A percentile compares a stretch with the other conserved stretches of the same genome.
These are phyloP conservation scores for Stomatorhinus ivindoensis DNA, from an alignment of 2,113 vertebrate species.

Conservation along the genomic window DNA sequence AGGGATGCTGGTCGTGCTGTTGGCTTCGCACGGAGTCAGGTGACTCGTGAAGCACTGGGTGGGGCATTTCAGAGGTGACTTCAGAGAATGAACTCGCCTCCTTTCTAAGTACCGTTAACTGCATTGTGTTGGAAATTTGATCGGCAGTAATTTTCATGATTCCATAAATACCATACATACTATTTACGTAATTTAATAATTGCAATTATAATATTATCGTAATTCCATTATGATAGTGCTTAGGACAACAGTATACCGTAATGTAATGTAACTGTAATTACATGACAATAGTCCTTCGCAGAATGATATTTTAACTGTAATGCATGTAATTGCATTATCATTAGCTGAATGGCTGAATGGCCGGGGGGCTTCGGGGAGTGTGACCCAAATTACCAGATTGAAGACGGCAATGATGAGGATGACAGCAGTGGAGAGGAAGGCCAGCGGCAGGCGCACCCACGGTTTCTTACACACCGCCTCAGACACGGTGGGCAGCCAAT, in stretches of 20 bases:
- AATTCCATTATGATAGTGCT: neutral
- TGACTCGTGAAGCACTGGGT: constrained; percentile 41
- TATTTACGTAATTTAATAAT: neutral
- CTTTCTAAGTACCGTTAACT: neutral
- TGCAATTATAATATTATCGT: neutral
- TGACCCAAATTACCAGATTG: constrained; percentile 66
- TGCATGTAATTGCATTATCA: neutral
- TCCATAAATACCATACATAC: neutral
- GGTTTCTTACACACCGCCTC: constrained; percentile 76
- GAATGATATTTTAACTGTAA: neutral
- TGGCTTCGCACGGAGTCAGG: neutral
- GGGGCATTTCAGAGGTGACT: neutral
- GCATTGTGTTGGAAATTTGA: neutral
- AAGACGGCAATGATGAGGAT: constrained; percentile 73
- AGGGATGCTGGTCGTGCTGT: neutral
- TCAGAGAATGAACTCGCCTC: neutral
- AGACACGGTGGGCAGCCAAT: constrained; percentile 58
- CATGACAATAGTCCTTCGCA: neutral
- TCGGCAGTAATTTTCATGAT: neutral
- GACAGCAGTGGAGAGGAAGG: constrained; percentile 63
- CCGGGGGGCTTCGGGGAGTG: neutral
- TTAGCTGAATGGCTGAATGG: neutral
- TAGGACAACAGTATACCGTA: neutral
- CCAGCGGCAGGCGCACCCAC: constrained; percentile 73
- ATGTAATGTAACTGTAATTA: neutral